These are phyloP conservation scores for Parnassius smintheus DNA, from an alignment of 2,888 invertebrate species.

Conservation along the genomic window DNA sequence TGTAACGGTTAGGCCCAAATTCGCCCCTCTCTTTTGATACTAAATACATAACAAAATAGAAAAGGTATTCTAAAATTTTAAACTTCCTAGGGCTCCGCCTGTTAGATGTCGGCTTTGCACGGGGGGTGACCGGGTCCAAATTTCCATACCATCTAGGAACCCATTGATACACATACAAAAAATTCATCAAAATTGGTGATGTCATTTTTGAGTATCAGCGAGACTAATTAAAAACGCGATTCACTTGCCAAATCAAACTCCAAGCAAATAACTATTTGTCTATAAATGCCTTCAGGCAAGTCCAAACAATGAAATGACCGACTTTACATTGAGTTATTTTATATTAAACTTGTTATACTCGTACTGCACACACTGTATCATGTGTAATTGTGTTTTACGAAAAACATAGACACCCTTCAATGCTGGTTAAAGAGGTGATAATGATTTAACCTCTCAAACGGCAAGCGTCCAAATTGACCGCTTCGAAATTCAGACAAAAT, in stretches of 20 bases:
- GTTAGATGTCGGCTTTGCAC: too few relatives aligned
- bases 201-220: not conserved
- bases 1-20: too few relatives aligned
- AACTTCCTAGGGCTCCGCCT: too few relatives aligned
- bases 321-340: slow-evolving; percentile 38
- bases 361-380: slow-evolving; percentile 46
- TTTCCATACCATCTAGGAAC: too few relatives aligned
- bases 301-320: slow-evolving; percentile 59
- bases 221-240: slow-evolving; percentile 21
- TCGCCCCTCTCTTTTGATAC: too few relatives aligned
- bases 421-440: slow-evolving; percentile 75
- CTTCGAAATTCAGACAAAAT: too few relatives aligned
- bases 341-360: slow-evolving; percentile 32
- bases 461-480: too few relatives aligned
- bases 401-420: slow-evolving; percentile 76
- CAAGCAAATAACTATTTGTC: slow-evolving; percentile 61
- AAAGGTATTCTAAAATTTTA: too few relatives aligned
- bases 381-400: slow-evolving; percentile 76
- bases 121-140: too few relatives aligned
- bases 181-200: too few relatives aligned
- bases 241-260: slow-evolving; percentile 61
- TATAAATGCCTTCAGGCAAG: slow-evolving; percentile 77
- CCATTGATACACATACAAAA: too few relatives aligned
- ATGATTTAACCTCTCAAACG: slow-evolving; percentile 50
- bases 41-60: too few relatives aligned